phyloP scores from a whole-genome alignment of 1,140 invertebrate genomes.

The Kradibia gibbosae region DNA sequence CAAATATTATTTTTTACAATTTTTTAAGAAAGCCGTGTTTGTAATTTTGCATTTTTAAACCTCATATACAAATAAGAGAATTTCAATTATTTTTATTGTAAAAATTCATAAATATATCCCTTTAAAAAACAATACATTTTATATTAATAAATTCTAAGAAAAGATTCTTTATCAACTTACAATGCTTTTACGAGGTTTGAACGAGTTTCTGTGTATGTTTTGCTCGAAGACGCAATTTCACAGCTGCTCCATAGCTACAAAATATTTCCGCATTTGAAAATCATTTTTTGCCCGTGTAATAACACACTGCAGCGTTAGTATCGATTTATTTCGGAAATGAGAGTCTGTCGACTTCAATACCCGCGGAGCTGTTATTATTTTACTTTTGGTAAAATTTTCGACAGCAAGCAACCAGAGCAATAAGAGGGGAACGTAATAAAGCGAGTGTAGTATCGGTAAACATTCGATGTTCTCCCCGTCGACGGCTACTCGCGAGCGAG shows the following conservation, averaged over 20 bases:
- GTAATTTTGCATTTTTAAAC: too few relatives aligned
- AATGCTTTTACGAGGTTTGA: not conserved
- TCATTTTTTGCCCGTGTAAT: not conserved
- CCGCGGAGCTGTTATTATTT: not conserved
- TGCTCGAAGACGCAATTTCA: not conserved
- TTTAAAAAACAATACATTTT: not conserved
- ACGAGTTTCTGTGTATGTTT: not conserved
- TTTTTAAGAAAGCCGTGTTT: too few relatives aligned
- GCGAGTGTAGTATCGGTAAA: not conserved
- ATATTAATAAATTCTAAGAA: not conserved
- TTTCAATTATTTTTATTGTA: not conserved
- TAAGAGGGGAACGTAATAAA: not conserved
- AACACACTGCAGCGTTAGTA: not conserved
- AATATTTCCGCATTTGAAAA: constrained; percentile 14
- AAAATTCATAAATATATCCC: not conserved
- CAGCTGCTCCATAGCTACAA: not conserved
- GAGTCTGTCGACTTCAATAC: not conserved
- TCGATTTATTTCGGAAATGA: not conserved
- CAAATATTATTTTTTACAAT: too few relatives aligned
- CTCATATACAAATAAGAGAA: not conserved
- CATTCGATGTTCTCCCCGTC: not conserved
- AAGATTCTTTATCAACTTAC: not conserved
- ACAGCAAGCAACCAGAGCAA: not conserved
- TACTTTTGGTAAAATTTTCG: not conserved
- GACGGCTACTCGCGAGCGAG: not conserved